These are phyloP conservation scores for Rhynchophorus ferrugineus DNA, from an alignment of 1,140 invertebrate species.

Conservation along the genomic window DNA sequence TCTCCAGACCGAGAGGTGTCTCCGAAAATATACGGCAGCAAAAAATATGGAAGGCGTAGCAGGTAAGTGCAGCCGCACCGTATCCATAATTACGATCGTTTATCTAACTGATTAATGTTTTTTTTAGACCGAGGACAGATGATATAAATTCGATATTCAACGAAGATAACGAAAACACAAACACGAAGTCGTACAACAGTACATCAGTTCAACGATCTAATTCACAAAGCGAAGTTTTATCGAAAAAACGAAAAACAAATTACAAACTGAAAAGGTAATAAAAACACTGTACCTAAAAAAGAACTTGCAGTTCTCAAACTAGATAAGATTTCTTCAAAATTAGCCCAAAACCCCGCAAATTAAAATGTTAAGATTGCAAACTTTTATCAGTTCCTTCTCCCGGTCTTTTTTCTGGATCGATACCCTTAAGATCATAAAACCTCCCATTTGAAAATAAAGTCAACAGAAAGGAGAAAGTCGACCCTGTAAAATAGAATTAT, in stretches of 20 bases:
- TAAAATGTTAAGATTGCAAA: no score
- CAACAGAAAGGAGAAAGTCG: no score
- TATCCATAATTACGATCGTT: not conserved
- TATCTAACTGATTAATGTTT: not conserved
- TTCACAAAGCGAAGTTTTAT: slow-evolving; percentile 45
- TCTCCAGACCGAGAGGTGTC: slow-evolving; percentile 61
- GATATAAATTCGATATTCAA: slow-evolving; percentile 28
- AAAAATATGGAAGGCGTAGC: slow-evolving; percentile 67
- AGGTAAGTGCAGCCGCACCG: slow-evolving; percentile 27
- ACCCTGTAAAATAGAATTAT: no score
- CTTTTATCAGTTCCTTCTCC: no score
- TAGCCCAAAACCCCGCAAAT: no score
- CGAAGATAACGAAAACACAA: slow-evolving; percentile 29
- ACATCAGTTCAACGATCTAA: slow-evolving; percentile 44
- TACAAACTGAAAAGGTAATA: slow-evolving; percentile 41
- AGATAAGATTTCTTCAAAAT: no score
- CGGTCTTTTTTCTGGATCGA: no score
- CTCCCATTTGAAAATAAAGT: no score
- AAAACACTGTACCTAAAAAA: no score
- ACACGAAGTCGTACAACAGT: slow-evolving; percentile 25
- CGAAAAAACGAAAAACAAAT: slow-evolving; percentile 40
- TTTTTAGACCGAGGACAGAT: slow-evolving; percentile 28
- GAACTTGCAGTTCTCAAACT: no score
- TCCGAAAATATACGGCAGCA: slow-evolving; percentile 65
- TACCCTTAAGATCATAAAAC: no score